Evolutionary conservation across 2,888 invertebrate genomes (phyloP).

Genomic region (Agrotis puta): DNA sequence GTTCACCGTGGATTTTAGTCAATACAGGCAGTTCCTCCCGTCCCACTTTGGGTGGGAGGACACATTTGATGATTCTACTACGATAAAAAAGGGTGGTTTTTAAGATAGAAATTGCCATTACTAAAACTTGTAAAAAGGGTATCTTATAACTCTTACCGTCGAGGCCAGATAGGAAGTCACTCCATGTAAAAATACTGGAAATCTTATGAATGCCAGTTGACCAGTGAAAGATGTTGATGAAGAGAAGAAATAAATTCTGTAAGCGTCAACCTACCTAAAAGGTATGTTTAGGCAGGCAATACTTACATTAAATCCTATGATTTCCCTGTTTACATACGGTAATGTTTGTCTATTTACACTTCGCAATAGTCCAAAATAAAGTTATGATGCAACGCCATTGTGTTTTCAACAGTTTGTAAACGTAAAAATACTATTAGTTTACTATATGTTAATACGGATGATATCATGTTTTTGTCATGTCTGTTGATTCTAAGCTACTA

Average conservation of each 20-base stretch:
- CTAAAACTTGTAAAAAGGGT: too few species aligned
- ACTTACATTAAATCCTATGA: slow-evolving; percentile 2
- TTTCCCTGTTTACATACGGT: neutral
- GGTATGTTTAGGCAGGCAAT: neutral
- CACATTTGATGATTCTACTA: too few species aligned
- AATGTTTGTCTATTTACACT: slow-evolving; percentile 24
- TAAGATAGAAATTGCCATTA: too few species aligned
- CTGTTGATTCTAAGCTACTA: slow-evolving; percentile 10
- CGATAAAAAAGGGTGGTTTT: too few species aligned
- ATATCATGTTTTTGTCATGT: slow-evolving; percentile 26
- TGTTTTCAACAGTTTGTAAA: slow-evolving; percentile 20
- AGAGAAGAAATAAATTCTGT: too few species aligned
- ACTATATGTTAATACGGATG: slow-evolving; percentile 18
- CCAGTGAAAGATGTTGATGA: neutral
- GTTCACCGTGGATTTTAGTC: too few species aligned
- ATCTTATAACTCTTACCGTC: too few species aligned
- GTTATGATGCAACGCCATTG: slow-evolving; percentile 47
- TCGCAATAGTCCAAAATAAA: slow-evolving; percentile 5
- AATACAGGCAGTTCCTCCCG: too few species aligned
- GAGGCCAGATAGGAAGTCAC: neutral
- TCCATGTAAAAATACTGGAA: too few species aligned
- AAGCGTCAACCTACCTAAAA: neutral
- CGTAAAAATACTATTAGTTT: slow-evolving; percentile 19
- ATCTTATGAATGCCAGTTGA: too few species aligned
- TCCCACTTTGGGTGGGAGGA: too few species aligned